Evolutionary conservation across 1,140 invertebrate genomes (phyloP), one percentile per base, ranked within the genome.

Genomic region (Pectinophora gossypiella): DNA sequence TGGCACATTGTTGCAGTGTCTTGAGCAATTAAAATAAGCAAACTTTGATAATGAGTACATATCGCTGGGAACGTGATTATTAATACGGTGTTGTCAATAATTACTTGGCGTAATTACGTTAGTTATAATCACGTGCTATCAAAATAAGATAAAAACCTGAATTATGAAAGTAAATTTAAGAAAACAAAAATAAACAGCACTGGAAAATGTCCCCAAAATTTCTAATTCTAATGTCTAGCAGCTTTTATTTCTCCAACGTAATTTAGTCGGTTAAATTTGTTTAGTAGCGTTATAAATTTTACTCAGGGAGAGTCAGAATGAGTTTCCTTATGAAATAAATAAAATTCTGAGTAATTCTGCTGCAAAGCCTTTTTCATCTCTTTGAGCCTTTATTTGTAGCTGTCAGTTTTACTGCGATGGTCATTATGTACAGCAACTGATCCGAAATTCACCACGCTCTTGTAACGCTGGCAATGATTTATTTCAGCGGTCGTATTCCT

Each of bases 401-500:
- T 38, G 36, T 32, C 27, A 27, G 40, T 57, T 51, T 45, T 59
- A 49, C 22, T 48, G 27, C 46, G 18, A 9, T 16, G 64, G 63
- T 68, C 61, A 72, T 69, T 75, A 73, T 71, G 76, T 72, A 64
- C 57, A 71, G 50, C 62, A 52, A 65, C 56, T 54, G 59, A 61
- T 59, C 54, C 64, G 62, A 61, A 72, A 72, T 71, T 61, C 45
- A 4, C 27, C 22, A 55, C 32, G 20, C 60, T 55, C 36, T 55
- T 13, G 56, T 12, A 50, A 45, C 50, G 23, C 54, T 47, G 48
- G 51, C 57, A 56, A 60, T 58, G 56, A 71, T 69, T 64, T 72
- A 71, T 68, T 60, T 47, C 50, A 56, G 40, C 50, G 48, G 21
- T 56, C 54, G 56, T 38, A 44, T 55, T 56, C 48, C 35, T 57